Evolutionary conservation across 2,113 vertebrate species (phyloP).

Genomic region (Corythoichthys haematopterus): DNA sequence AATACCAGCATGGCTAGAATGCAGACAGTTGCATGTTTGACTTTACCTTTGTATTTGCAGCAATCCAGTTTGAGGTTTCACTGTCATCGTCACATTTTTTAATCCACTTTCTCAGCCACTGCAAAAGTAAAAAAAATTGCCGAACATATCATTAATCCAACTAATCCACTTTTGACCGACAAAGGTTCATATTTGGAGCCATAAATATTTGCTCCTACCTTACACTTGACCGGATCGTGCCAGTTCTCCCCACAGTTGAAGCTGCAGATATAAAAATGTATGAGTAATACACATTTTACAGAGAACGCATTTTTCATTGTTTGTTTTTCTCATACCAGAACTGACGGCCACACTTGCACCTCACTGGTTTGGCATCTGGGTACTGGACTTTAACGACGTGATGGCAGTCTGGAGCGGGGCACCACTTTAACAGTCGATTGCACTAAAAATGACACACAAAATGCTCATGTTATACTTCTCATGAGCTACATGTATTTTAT

Average conservation of each 20-base stretch:
- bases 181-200: not conserved
- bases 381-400: constrained; percentile 99
- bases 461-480: not conserved
- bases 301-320: not conserved
- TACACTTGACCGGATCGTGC: constrained; percentile 99
- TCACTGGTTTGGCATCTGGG: constrained; percentile 97
- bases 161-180: not conserved
- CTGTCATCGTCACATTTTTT: constrained; percentile 99
- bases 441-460: constrained; percentile 71
- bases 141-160: not conserved
- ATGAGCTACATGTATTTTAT: not conserved
- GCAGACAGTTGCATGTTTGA: too few species aligned
- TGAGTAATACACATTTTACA: not conserved
- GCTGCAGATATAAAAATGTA: constrained; percentile 63
- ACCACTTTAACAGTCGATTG: constrained; percentile 99
- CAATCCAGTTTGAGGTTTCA: constrained; percentile 99
- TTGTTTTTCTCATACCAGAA: constrained; percentile 83
- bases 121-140: constrained; percentile 14
- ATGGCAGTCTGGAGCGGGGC: constrained; percentile 98
- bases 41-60: constrained; percentile 95
- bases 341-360: constrained; percentile 97
- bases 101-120: constrained; percentile 99
- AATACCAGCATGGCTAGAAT: not conserved
- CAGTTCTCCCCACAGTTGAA: constrained; percentile 99
- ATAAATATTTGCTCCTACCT: constrained; percentile 71